These are phyloP conservation scores for Catocala sponsa DNA, from an alignment of 2,888 invertebrate species.

Conservation along the genomic window DNA sequence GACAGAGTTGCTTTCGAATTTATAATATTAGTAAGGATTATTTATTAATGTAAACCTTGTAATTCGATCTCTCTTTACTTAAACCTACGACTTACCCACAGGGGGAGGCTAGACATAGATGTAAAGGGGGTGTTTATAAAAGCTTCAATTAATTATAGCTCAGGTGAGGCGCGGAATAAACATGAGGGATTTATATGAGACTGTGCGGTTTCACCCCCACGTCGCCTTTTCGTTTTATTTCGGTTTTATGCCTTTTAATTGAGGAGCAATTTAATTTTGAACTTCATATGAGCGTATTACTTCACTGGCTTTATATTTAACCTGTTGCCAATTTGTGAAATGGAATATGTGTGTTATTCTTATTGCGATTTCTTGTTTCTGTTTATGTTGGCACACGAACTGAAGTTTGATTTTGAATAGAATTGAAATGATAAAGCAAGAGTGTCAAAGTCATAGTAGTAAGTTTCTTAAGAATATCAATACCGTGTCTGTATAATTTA, in stretches of 20 bases:
- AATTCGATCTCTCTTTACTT: conserved; percentile 10
- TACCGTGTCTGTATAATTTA: too few relatives aligned
- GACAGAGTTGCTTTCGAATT: too few relatives aligned
- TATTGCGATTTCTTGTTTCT: too few relatives aligned
- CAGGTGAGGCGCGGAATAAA: conserved; percentile 56
- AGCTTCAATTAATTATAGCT: conserved; percentile 67
- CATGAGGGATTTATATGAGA: conserved; percentile 39
- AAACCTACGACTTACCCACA: conserved; percentile 33
- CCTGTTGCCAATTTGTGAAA: neutral
- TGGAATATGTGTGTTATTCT: neutral
- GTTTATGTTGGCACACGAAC: too few relatives aligned
- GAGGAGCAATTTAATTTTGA: conserved; percentile 9
- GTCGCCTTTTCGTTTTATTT: conserved; percentile 25
- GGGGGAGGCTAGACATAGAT: conserved; percentile 40
- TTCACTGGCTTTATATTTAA: neutral
- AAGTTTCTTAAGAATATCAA: too few relatives aligned
- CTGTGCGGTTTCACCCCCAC: conserved; percentile 26
- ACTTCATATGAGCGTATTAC: neutral
- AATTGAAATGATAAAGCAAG: too few relatives aligned
- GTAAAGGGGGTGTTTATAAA: conserved; percentile 54
- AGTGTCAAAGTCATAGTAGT: too few relatives aligned
- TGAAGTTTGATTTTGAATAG: too few relatives aligned
- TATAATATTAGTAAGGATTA: too few relatives aligned
- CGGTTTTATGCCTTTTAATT: conserved; percentile 8
- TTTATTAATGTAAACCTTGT: too few relatives aligned